Conservation (phyloP, 2,797 vertebrate genomes). For the Crax fasciolata region DNA sequence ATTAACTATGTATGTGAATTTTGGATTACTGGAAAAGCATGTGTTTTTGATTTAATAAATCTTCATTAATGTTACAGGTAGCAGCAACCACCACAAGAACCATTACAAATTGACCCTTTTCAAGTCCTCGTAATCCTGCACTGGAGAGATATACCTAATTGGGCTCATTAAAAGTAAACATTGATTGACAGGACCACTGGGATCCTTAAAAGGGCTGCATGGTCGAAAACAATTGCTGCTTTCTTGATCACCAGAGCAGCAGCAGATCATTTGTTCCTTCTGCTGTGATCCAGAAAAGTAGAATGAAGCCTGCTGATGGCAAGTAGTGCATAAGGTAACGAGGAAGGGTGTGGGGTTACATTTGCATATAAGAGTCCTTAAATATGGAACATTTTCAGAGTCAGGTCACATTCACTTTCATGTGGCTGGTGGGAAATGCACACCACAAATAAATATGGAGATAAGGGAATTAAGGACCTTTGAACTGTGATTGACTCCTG, state of each 20-base stretch:
- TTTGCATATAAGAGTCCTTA: neutral
- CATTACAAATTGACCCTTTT: slow-evolving; percentile 50
- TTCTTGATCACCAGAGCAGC: neutral
- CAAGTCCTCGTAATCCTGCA: slow-evolving; percentile 43
- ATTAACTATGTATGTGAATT: slow-evolving; percentile 30
- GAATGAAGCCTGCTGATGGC: neutral
- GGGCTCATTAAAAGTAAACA: slow-evolving; percentile 59
- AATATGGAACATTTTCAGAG: neutral
- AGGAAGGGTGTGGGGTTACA: neutral
- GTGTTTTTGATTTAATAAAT: slow-evolving; percentile 57
- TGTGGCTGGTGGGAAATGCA: fast-evolving
- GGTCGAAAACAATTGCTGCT: neutral
- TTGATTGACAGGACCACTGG: slow-evolving; percentile 23
- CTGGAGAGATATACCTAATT: slow-evolving; percentile 49
- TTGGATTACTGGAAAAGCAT: slow-evolving; percentile 9
- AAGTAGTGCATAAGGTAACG: neutral
- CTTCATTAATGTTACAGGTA: slow-evolving; percentile 47
- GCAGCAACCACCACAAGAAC: neutral
- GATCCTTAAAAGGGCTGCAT: neutral
- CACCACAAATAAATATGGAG: neutral
- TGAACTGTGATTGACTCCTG: slow-evolving; percentile 9
- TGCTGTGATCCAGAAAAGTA: neutral
- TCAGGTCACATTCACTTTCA: neutral
- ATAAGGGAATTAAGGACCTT: slow-evolving; percentile 1
- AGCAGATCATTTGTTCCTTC: neutral